Conservation (phyloP, 2,888 invertebrate genomes). For the Mythimna vitellina region DNA sequence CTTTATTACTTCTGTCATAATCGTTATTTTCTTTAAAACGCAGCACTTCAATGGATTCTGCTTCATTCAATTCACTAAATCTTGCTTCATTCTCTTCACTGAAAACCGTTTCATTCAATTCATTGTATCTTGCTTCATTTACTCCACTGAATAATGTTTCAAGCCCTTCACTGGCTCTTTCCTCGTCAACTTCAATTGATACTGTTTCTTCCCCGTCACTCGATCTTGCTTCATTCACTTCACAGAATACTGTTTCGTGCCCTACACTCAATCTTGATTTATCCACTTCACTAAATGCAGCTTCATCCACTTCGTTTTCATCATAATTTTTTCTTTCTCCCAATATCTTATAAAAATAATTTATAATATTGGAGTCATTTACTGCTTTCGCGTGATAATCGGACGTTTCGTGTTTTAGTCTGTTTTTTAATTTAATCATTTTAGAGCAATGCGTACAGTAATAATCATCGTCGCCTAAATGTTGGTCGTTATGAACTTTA, state of each 20-base stretch:
- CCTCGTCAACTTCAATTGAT: not conserved
- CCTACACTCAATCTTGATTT: not conserved
- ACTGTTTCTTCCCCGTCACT: too few species aligned
- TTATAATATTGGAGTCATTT: not conserved
- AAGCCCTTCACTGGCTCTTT: too few species aligned
- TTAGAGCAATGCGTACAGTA: constrained; percentile 49
- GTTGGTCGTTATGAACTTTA: not conserved
- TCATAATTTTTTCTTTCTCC: not conserved
- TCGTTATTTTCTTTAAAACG: not conserved
- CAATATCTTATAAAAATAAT: constrained; percentile 36
- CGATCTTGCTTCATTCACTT: not conserved
- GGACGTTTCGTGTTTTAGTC: constrained; percentile 37
- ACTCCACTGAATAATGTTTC: too few species aligned
- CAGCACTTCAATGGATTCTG: not conserved
- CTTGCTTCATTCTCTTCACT: too few species aligned
- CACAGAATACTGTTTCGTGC: not conserved
- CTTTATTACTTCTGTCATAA: not conserved
- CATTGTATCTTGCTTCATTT: too few species aligned
- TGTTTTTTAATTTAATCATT: constrained; percentile 22
- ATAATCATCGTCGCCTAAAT: not conserved
- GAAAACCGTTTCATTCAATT: too few species aligned
- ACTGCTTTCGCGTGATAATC: constrained; percentile 22
- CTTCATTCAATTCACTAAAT: too few species aligned
- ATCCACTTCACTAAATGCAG: not conserved
- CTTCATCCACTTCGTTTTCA: not conserved